These are phyloP conservation scores for Etheostoma cragini DNA, from an alignment of 2,113 vertebrate species.

Conservation along the genomic window DNA sequence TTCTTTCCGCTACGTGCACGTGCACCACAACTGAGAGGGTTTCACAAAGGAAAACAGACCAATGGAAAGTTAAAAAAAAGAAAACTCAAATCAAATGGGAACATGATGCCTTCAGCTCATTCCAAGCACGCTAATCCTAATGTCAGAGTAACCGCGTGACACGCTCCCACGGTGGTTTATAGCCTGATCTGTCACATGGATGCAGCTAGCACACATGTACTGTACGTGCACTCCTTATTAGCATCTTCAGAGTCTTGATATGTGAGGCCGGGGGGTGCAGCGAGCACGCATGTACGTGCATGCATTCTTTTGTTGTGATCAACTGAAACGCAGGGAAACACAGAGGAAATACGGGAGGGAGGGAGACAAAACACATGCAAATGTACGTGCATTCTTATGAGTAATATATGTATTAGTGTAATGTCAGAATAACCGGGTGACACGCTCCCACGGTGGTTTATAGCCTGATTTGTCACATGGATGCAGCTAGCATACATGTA, in stretches of 20 bases:
- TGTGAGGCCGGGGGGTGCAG: slow-evolving; percentile 66
- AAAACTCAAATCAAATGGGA: slow-evolving; percentile 67
- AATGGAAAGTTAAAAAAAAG: slow-evolving; percentile 62
- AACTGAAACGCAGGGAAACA: too few relatives aligned
- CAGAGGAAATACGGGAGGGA: too few relatives aligned
- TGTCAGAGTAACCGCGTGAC: slow-evolving; percentile 61
- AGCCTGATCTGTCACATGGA: slow-evolving; percentile 67
- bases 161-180: slow-evolving; percentile 67
- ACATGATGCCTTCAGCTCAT: slow-evolving; percentile 36
- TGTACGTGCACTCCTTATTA: slow-evolving; percentile 68
- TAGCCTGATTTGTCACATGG: slow-evolving; percentile 69
- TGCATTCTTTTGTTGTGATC: too few relatives aligned
- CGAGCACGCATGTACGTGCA: slow-evolving; percentile 22
- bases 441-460: slow-evolving; percentile 66
- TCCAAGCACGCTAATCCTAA: slow-evolving; percentile 56
- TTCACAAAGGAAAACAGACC: slow-evolving; percentile 62
- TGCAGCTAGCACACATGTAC: slow-evolving; percentile 53
- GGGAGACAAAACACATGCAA: too few relatives aligned
- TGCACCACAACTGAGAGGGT: slow-evolving; percentile 48
- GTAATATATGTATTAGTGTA: neutral
- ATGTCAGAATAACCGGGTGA: slow-evolving; percentile 62
- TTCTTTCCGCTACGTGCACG: slow-evolving; percentile 57
- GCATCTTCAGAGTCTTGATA: slow-evolving; percentile 72
- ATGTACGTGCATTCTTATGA: too few relatives aligned
- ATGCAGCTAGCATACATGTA: slow-evolving; percentile 55